phyloP scores from a whole-genome alignment of 2,888 invertebrate genomes.

The Therioaphis trifolii region DNA sequence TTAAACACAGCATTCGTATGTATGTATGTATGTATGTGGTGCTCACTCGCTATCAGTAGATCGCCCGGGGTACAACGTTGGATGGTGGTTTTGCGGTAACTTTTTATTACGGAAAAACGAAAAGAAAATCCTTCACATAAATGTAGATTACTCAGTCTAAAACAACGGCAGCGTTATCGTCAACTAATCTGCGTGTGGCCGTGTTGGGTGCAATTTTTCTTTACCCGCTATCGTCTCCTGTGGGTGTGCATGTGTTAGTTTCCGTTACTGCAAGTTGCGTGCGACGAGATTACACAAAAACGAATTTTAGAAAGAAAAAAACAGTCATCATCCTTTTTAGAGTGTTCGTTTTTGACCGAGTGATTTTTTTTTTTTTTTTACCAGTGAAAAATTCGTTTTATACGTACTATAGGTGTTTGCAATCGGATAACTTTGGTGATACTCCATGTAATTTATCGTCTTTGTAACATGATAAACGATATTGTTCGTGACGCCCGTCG shows the following conservation, averaged over 20 bases:
- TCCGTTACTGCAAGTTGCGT: too few species aligned
- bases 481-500: too few species aligned
- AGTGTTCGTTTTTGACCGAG: too few species aligned
- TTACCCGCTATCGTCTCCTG: not conserved
- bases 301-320: too few species aligned
- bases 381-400: too few species aligned
- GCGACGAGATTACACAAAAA: too few species aligned
- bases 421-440: too few species aligned
- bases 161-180: conserved; percentile 1
- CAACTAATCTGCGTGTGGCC: not conserved
- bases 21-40: not conserved
- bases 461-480: too few species aligned
- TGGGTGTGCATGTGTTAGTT: not conserved
- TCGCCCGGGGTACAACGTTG: not conserved
- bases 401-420: too few species aligned
- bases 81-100: not conserved
- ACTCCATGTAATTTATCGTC: too few species aligned
- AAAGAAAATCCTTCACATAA: conserved; percentile 30
- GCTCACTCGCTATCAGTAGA: not conserved
- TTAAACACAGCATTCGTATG: conserved; percentile 21
- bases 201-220: not conserved
- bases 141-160: conserved; percentile 36
- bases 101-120: conserved; percentile 32
- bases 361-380: too few species aligned
- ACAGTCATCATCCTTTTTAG: too few species aligned